A percentile compares a stretch with the other conserved stretches of the same genome.
phyloP scores from a whole-genome alignment of 2,797 vertebrate genomes.

The Vultur gryphus region DNA sequence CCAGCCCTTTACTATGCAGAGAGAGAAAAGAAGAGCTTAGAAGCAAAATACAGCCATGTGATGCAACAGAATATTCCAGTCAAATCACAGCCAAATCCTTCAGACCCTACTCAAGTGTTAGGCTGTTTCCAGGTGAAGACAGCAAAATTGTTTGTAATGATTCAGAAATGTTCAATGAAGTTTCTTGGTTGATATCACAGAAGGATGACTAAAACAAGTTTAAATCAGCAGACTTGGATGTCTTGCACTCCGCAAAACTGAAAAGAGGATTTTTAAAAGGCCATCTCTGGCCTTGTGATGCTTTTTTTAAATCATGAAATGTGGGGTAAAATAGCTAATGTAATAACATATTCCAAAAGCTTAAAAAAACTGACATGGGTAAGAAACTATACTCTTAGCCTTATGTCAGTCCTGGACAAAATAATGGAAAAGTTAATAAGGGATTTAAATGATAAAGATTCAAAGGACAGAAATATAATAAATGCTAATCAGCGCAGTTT shows the following conservation, averaged over 20 bases:
- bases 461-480: background rate
- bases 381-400: background rate
- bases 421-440: constrained; percentile 10
- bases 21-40: background rate
- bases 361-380: background rate
- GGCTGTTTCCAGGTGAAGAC: background rate
- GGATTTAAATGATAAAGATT: background rate
- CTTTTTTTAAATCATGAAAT: background rate
- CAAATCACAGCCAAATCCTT: background rate
- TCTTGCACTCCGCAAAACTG: background rate
- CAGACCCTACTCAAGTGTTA: background rate
- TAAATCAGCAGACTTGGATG: background rate
- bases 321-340: background rate
- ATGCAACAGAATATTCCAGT: background rate
- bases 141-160: background rate
- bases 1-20: background rate
- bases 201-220: background rate
- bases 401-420: background rate
- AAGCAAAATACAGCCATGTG: background rate
- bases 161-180: background rate
- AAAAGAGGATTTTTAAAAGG: background rate
- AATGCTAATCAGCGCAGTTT: background rate
- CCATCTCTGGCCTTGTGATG: background rate
- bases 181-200: background rate
- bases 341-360: background rate